Conservation (phyloP, 2,888 invertebrate species). For the Agrotis segetum region DNA sequence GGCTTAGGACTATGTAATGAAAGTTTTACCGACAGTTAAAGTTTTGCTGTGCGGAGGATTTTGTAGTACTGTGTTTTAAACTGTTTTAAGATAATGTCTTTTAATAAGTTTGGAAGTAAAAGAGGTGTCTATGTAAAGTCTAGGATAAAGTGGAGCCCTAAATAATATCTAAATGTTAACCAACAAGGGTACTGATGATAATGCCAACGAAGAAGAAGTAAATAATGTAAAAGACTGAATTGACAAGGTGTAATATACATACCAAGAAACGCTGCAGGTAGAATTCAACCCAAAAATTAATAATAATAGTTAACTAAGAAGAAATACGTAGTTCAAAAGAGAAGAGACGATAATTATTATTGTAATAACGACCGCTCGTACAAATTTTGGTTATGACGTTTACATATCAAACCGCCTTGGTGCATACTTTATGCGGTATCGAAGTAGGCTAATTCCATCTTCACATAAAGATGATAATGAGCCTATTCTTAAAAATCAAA, state of each 20-base stretch:
- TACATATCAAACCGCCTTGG: too few relatives aligned
- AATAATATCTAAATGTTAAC: too few relatives aligned
- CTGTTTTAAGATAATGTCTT: slow-evolving; percentile 18
- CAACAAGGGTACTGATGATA: background rate
- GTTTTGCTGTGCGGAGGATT: slow-evolving; percentile 22
- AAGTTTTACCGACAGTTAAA: slow-evolving; percentile 51
- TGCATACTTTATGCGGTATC: too few relatives aligned
- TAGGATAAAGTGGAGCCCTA: background rate
- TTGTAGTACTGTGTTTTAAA: slow-evolving; percentile 31
- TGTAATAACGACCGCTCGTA: too few relatives aligned
- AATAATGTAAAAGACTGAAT: too few relatives aligned
- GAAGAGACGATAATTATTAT: too few relatives aligned
- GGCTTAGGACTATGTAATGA: slow-evolving; percentile 54
- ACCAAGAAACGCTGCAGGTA: too few relatives aligned
- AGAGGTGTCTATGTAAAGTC: background rate
- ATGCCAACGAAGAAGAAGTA: background rate
- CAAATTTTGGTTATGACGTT: background rate
- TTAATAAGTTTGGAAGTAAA: slow-evolving; percentile 31
- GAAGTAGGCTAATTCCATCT: too few relatives aligned
- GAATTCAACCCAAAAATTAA: too few relatives aligned
- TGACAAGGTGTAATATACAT: too few relatives aligned
- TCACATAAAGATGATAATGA: background rate
- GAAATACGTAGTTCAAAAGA: too few relatives aligned
- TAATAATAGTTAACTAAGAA: too few relatives aligned
- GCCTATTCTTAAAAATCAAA: background rate